Evolutionary conservation across 2,113 vertebrate species (phyloP).

Genomic region (Numenius arquata): DNA sequence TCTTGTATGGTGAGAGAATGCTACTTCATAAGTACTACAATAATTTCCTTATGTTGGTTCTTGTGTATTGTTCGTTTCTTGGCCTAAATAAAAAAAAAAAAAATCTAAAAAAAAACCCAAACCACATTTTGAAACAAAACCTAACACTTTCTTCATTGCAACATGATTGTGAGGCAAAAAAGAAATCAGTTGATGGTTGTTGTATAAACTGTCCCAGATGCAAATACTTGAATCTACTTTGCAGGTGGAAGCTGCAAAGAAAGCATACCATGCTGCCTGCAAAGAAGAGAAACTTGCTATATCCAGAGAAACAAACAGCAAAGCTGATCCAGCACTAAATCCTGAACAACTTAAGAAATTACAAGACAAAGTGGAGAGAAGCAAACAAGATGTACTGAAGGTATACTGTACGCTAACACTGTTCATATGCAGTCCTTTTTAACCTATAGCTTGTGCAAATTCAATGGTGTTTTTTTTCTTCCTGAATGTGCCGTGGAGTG

Average conservation of each 20-base stretch:
- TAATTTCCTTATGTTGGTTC: not conserved
- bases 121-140: not conserved
- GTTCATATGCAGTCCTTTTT: not conserved
- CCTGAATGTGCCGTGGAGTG: not conserved
- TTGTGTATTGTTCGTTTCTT: not conserved
- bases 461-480: not conserved
- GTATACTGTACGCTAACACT: constrained; percentile 51
- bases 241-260: constrained; percentile 91
- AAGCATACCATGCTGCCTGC: constrained; percentile 89
- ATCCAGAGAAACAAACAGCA: constrained; percentile 90
- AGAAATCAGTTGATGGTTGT: not conserved
- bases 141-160: not conserved
- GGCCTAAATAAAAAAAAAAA: not conserved
- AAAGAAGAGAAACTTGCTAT: constrained; percentile 95
- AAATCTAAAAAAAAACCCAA: accelerated
- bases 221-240: not conserved
- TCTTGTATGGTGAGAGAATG: not conserved
- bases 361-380: constrained; percentile 97
- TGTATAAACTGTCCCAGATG: not conserved
- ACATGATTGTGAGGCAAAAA: not conserved
- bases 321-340: constrained; percentile 89
- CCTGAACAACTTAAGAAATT: constrained; percentile 93
- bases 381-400: constrained; percentile 95
- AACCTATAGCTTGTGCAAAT: not conserved
- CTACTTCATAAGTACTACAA: not conserved